phyloP scores from a whole-genome alignment of 2,888 invertebrate genomes.

The Drosophila austrosaltans region DNA sequence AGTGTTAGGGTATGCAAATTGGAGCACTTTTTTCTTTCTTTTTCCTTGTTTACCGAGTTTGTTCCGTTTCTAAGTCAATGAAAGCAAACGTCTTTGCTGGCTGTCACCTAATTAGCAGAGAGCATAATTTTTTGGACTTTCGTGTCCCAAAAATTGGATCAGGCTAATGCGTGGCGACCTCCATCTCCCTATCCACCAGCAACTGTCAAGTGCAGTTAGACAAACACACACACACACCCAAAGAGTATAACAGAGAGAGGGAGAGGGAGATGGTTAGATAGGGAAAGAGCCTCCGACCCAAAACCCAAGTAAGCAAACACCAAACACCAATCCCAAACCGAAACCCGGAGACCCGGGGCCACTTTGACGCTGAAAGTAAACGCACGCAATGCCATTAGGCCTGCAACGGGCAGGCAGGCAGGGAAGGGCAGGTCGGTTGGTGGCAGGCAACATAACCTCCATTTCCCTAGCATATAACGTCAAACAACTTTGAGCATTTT shows the following conservation, averaged over 20 bases:
- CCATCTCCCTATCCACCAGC: constrained; percentile 30
- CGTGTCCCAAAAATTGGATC: constrained; percentile 67
- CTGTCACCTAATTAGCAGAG: constrained; percentile 4
- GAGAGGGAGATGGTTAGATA: constrained; percentile 7
- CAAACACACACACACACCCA: constrained; percentile 57
- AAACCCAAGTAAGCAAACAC: constrained; percentile 10
- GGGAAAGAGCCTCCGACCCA: constrained; percentile 1
- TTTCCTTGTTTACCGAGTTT: not conserved
- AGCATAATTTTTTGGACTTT: constrained; percentile 17
- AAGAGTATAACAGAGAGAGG: not conserved
- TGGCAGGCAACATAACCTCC: constrained; percentile 55
- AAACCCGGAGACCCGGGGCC: constrained; percentile 5
- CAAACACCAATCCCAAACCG: constrained; percentile 15
- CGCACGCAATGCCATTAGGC: constrained; percentile 73
- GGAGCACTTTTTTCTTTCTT: no score
- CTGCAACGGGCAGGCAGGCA: constrained; percentile 65
- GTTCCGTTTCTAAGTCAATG: constrained; percentile 9
- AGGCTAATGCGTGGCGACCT: constrained; percentile 67
- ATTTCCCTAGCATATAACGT: constrained; percentile 47
- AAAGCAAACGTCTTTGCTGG: constrained; percentile 14
- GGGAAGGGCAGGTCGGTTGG: not conserved
- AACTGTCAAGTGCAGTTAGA: constrained; percentile 78
- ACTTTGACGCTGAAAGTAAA: constrained; percentile 75
- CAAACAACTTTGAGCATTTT: constrained; percentile 73
- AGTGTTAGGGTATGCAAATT: no score